Percentiles rank a stretch among this genome's conserved stretches.
These are phyloP conservation scores for Myrmecophaga tridactyla DNA, from an alignment of 2,113 vertebrate species.

Conservation along the genomic window DNA sequence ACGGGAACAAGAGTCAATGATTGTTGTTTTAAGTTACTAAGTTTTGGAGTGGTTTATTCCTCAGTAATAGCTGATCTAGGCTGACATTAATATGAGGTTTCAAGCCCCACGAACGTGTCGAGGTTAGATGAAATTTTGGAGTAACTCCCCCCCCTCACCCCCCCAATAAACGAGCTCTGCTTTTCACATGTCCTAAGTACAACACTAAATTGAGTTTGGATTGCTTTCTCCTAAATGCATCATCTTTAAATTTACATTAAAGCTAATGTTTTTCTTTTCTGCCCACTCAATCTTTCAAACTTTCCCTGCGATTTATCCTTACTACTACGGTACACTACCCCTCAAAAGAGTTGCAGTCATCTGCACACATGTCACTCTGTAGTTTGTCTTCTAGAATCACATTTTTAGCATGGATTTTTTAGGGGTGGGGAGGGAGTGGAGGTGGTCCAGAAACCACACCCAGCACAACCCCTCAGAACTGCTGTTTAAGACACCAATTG, in stretches of 20 bases:
- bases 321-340: background rate
- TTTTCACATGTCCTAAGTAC: background rate
- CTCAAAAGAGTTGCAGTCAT: background rate
- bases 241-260: background rate
- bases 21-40: background rate
- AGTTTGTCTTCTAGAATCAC: constrained; percentile 7
- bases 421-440: background rate
- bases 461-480: background rate
- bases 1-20: background rate
- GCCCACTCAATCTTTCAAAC: background rate
- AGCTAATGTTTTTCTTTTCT: background rate
- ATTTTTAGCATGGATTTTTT: background rate
- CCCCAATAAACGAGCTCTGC: background rate
- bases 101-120: background rate
- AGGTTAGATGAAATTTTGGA: background rate
- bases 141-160: background rate
- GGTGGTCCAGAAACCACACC: background rate
- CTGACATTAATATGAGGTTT: background rate
- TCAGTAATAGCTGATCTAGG: background rate
- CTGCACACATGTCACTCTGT: background rate
- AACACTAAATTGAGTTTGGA: background rate
- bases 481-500: constrained; percentile 20
- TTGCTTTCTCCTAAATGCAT: background rate
- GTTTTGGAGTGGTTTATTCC: background rate
- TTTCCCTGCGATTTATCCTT: background rate